Evolutionary conservation across 1,140 invertebrate species (phyloP), one percentile per base, ranked within the genome.

Genomic region (Heliconius hermathena): DNA sequence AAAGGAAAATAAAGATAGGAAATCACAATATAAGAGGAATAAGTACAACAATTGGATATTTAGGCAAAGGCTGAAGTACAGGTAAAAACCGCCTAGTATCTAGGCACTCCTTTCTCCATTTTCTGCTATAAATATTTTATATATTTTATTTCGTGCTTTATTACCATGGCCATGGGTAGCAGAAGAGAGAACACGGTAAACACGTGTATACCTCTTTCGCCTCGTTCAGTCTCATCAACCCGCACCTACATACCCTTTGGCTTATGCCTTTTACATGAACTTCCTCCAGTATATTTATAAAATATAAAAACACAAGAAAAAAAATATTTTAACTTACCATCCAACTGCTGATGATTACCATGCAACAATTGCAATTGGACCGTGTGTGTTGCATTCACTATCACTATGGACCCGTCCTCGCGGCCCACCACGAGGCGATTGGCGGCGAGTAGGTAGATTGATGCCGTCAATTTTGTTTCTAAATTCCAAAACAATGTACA

Each of bases 391-490:
- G 98, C 99, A 36, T 99, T 98, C 9, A 99, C 97, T 76, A 99
- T 99, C n/a, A 99, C 97, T 81, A 99, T 99, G 71, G 97, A 97
- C 20, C 99, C 99, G 93, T 99, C 99, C 90, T 99, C 98, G 49
- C 99, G 95, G 4, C 99, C 99, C 83, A 99, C 98, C 6, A 99
- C 98, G 54, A 99, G 91, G 36, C 98, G 96, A 87, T 98, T 99
- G 89, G 99, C 98, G 46, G 97, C 96, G 9, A 99, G 97, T 33
- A 99, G 95, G 93, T 99, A 99, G 80, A 99, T 98, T 77, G 98
- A 98, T 13, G 98, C 97, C 0, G 98, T 99, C 60, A 99, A 95
- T 87, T 98, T 98, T 11, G 98, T 96, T 81, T 96, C 95, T 90
- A 95, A 5, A 66, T 26, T 66, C 0, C 26, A 26, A 16, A 66